Evolutionary conservation across 2,888 invertebrate species (phyloP).

Genomic region (Eupithecia pulchellata): DNA sequence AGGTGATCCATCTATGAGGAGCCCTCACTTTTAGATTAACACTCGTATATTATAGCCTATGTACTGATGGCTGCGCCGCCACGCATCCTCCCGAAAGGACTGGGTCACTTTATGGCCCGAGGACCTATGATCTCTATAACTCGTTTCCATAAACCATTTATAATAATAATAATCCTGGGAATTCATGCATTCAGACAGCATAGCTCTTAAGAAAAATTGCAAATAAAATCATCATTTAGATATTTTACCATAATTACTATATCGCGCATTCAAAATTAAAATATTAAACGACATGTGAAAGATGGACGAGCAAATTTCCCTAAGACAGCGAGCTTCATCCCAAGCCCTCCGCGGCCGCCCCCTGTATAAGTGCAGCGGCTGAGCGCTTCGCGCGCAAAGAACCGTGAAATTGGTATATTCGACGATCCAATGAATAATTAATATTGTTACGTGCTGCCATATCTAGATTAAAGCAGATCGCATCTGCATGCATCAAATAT

Average conservation of each 20-base stretch:
- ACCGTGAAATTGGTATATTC: conserved; percentile 86
- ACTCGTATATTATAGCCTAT: too few species aligned
- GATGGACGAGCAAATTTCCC: not conserved
- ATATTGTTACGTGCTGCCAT: conserved; percentile 74
- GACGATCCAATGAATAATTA: conserved; percentile 86
- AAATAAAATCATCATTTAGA: not conserved
- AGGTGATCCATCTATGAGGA: too few species aligned
- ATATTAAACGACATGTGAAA: not conserved
- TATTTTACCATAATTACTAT: not conserved
- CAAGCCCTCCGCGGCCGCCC: conserved; percentile 30
- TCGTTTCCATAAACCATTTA: too few species aligned
- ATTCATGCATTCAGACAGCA: too few species aligned
- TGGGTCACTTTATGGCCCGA: too few species aligned
- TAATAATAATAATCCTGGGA: too few species aligned
- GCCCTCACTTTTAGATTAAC: too few species aligned
- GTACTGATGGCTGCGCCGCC: too few species aligned
- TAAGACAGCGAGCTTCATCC: not conserved
- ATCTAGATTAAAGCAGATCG: conserved; percentile 67
- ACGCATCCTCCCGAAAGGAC: too few species aligned
- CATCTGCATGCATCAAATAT: conserved; percentile 73
- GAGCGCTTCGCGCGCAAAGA: conserved; percentile 79
- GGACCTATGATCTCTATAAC: too few species aligned
- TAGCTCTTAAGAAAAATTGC: too few species aligned
- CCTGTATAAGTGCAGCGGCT: conserved; percentile 63
- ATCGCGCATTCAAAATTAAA: not conserved